Conservation (phyloP, 2,888 invertebrate species). For the Ophioninae sp. region DNA sequence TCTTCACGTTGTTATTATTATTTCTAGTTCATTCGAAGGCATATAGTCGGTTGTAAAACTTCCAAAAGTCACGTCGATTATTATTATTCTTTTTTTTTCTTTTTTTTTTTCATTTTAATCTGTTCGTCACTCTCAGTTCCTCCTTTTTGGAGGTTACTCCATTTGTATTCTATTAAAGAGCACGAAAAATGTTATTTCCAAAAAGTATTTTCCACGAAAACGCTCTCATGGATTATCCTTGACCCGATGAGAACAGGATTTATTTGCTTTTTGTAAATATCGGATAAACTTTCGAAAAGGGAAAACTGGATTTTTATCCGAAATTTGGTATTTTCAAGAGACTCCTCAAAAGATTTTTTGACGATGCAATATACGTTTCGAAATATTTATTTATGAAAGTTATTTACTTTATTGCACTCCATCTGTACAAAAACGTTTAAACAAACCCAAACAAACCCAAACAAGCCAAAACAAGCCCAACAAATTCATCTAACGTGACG, state of each 20-base stretch:
- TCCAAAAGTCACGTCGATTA: conserved; percentile 56
- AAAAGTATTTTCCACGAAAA: conserved; percentile 43
- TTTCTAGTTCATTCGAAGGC: conserved; percentile 57
- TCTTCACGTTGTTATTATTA: conserved; percentile 12
- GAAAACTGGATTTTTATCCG: too few species aligned
- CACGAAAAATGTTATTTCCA: conserved; percentile 45
- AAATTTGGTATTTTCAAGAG: too few species aligned
- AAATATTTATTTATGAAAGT: too few species aligned
- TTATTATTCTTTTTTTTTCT: background rate
- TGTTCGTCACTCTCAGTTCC: conserved; percentile 1
- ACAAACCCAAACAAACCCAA: too few species aligned
- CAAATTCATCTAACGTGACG: too few species aligned
- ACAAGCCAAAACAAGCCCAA: too few species aligned
- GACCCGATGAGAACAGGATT: conserved; percentile 20
- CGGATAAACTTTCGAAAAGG: background rate
- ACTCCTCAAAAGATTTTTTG: too few species aligned
- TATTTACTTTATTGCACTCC: too few species aligned
- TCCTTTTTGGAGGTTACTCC: background rate
- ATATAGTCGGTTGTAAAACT: conserved; percentile 62
- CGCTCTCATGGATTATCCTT: conserved; percentile 29
- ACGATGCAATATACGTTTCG: too few species aligned
- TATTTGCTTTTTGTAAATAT: conserved; percentile 52
- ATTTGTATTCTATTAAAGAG: conserved; percentile 27
- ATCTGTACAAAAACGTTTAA: too few species aligned
- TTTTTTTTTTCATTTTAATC: conserved; percentile 27